Base-by-base conservation (phyloP, 1,140 invertebrate genomes). In the Telenomus remus region DNA sequence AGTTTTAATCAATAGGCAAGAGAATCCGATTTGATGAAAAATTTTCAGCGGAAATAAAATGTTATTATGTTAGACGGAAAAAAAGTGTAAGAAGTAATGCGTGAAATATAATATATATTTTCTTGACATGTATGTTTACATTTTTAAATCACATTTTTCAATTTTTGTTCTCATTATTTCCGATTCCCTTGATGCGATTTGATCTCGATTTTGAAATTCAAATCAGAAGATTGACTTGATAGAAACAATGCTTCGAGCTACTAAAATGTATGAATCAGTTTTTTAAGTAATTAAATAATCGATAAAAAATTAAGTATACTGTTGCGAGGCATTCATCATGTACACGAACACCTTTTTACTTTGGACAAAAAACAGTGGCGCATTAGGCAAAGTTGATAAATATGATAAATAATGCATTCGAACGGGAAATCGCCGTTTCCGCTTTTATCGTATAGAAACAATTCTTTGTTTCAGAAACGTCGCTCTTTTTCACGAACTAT, bases 261-360 rank as follows among this genome's bases (percentile, higher is more conserved):
- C 57, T 63, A 57, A n/a, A n/a, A 64, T 71, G 59, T 27, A 27
- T 57, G 13, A 47, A 57, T 57, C 57, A 14, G 50, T 47, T 57
- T 57, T 71, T 57, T 47, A 3, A 9, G 68, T 50, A 64, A 64
- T 72, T 72, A 72, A 64, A 14, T 16, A 64, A 72, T 64, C 60
- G 35, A 72, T 72, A 53, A 27, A 51, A 47, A 72, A 71, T 70
- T 61, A 70, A 70, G 55, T 34, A 44, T 49, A 43, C 34, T 37
- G 6, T 44, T 44, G 35, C 16, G 4, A 56, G 42, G 42, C 27
- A 59, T 1, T 19, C 14, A 14, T 46, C 12, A 16, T 14, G 50
- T 47, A 49, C 50, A 70, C 50, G 57, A 50, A 61, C 37, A 13
- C 53, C 12, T 50, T 61, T 63, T 63, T 44, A 12, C 19, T 55